Evolutionary conservation across 37 sponge, comb jelly and placozoan genomes (phyloP).

Genomic region (Mnemiopsis leidyi): DNA sequence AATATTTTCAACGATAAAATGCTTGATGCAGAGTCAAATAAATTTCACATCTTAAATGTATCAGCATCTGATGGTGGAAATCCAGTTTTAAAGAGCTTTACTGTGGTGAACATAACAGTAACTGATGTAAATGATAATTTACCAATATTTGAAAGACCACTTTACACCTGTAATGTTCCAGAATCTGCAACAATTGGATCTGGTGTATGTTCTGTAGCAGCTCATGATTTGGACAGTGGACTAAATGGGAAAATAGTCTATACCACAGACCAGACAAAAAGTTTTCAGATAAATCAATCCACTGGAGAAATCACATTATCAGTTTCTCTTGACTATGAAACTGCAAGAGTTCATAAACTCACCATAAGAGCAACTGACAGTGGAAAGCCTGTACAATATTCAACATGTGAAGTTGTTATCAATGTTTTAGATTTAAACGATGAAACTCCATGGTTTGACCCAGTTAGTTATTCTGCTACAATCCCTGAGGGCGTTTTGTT

Average conservation of each 20-base stretch:
- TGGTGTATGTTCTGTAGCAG: neutral
- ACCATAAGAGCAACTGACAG: neutral
- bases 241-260: neutral
- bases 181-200: neutral
- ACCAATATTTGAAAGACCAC: conserved; percentile 1
- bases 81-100: neutral
- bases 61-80: conserved; percentile 25
- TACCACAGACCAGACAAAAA: neutral
- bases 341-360: neutral
- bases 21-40: neutral
- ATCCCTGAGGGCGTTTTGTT: conserved; percentile 5
- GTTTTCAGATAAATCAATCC: neutral
- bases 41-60: neutral
- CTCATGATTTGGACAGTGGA: conserved; percentile 27
- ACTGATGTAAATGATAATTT: conserved; percentile 28
- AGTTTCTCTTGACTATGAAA: conserved; percentile 27
- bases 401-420: conserved; percentile 8
- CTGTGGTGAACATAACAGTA: neutral
- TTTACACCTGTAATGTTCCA: conserved; percentile 21
- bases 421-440: neutral
- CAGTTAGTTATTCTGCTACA: neutral
- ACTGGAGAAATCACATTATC: neutral
- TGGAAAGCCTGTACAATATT: neutral
- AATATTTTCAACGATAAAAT: neutral
- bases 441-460: neutral